Conservation (phyloP, 2,888 invertebrate species). For the Drosophila antonietae region DNA sequence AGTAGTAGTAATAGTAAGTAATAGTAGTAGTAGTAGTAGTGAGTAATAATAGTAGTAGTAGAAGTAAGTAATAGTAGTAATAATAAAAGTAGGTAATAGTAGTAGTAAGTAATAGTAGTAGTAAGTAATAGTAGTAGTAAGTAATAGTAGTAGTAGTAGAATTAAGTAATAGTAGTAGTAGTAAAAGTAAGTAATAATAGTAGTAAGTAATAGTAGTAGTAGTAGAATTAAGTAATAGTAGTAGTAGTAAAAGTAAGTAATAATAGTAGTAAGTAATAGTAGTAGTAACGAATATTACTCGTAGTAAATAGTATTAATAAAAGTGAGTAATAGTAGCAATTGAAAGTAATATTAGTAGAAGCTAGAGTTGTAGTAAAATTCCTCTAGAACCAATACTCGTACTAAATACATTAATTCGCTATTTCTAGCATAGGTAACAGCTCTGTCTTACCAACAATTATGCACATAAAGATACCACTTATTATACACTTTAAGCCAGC, state of each 20-base stretch:
- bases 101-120: too few species aligned
- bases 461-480: slow-evolving; percentile 42
- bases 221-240: too few species aligned
- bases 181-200: neutral
- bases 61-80: neutral
- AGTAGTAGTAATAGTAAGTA: neutral
- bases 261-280: too few species aligned
- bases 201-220: neutral
- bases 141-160: too few species aligned
- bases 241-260: too few species aligned
- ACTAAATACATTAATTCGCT: neutral
- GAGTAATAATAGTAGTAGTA: neutral
- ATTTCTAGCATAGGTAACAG: slow-evolving; percentile 3
- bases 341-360: neutral
- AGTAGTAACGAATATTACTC: neutral
- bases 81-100: neutral
- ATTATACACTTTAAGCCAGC: slow-evolving; percentile 66
- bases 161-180: neutral
- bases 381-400: too few species aligned
- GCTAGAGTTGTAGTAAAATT: neutral
- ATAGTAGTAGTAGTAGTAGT: neutral
- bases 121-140: too few species aligned
- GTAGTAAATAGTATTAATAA: neutral
- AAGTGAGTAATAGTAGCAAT: neutral
- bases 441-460: slow-evolving; percentile 10